Percentiles rank a stretch among this genome's conserved stretches.
These are phyloP conservation scores for Chrysocyon brachyurus DNA, from an alignment of 2,797 vertebrate genomes.

Conservation along the genomic window DNA sequence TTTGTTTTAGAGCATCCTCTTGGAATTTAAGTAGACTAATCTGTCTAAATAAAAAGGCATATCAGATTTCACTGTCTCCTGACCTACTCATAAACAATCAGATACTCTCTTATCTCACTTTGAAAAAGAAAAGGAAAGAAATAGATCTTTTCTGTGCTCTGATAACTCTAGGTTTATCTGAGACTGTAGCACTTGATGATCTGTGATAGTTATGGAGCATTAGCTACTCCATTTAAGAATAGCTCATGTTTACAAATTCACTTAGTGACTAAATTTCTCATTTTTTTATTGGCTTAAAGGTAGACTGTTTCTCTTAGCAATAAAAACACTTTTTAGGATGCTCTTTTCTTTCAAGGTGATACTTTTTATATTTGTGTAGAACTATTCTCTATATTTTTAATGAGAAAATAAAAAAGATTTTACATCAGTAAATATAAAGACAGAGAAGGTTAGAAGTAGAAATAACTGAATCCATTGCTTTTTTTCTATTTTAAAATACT, in stretches of 20 bases:
- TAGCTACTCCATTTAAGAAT: not conserved
- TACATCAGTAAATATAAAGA: not conserved
- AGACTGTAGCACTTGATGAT: not conserved
- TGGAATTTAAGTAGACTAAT: slow-evolving; percentile 29
- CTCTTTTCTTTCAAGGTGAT: slow-evolving; percentile 9
- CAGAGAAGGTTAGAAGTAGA: not conserved
- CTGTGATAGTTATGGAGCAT: not conserved
- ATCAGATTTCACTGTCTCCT: not conserved
- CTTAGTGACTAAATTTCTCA: not conserved
- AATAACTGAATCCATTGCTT: not conserved
- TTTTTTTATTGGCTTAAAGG: not conserved
- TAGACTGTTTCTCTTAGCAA: not conserved
- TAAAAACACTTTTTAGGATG: not conserved
- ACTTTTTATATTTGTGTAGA: not conserved
- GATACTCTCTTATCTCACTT: slow-evolving; percentile 34
- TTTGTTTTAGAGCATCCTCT: not conserved
- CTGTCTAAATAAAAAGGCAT: slow-evolving; percentile 26
- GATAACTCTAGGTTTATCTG: not conserved
- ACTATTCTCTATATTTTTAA: not conserved
- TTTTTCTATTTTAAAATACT: not conserved
- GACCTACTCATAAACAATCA: not conserved
- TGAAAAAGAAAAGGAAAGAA: not conserved
- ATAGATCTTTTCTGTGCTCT: not conserved
- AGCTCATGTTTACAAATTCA: not conserved
- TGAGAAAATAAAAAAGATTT: not conserved